These are phyloP conservation scores for Heterodera schachtii DNA, from an alignment of 1,140 invertebrate genomes.

Conservation along the genomic window DNA sequence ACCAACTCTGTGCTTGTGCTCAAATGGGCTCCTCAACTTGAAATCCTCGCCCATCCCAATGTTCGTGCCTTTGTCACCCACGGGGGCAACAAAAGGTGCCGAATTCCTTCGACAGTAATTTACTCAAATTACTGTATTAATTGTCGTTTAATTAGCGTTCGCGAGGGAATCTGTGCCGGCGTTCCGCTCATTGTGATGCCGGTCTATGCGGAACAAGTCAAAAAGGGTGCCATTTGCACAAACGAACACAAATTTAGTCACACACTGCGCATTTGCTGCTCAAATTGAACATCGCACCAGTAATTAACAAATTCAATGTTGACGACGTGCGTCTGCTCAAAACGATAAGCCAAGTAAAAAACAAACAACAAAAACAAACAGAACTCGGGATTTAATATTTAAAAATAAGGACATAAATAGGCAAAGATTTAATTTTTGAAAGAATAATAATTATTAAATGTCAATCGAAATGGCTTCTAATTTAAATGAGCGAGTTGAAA, in stretches of 20 bases:
- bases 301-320: conserved; percentile 36
- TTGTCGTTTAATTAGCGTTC: conserved; percentile 16
- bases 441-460: no score
- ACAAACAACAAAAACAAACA: no score
- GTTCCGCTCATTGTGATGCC: conserved; percentile 44
- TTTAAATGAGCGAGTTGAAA: no score
- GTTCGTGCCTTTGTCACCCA: conserved; percentile 41
- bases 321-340: conserved; percentile 23
- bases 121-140: not conserved
- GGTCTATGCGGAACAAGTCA: conserved; percentile 38
- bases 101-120: not conserved
- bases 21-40: conserved; percentile 43
- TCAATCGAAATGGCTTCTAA: no score
- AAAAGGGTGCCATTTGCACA: not conserved
- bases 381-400: no score
- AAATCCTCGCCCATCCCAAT: conserved; percentile 44
- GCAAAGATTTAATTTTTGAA: no score
- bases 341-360: conserved; percentile 19
- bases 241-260: not conserved
- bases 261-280: conserved; percentile 30
- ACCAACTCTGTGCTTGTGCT: conserved; percentile 16
- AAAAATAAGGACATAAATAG: no score
- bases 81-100: conserved; percentile 39
- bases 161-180: conserved; percentile 35
- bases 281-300: conserved; percentile 4